phyloP scores from a whole-genome alignment of 1,140 invertebrate genomes.

The fruit fly (Drosophila melanogaster) region DNA sequence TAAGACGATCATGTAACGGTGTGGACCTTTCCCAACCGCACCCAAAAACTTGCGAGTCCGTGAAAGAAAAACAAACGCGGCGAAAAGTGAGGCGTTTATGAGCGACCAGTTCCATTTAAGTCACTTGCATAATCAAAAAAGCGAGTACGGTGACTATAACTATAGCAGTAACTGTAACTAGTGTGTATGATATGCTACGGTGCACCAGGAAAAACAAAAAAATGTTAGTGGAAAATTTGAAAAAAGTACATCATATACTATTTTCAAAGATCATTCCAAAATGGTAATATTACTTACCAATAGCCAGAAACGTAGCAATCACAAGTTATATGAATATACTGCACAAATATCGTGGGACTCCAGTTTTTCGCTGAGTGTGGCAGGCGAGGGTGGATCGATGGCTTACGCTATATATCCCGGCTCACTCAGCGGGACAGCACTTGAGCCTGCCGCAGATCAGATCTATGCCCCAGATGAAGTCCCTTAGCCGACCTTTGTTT shows the following conservation, averaged over 20 bases:
- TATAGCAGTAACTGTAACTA: conserved; percentile 13
- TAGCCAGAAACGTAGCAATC: background rate
- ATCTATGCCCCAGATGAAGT: conserved; percentile 21
- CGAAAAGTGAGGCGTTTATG: conserved; percentile 33
- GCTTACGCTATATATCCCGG: background rate
- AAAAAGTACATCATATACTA: background rate
- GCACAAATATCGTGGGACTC: background rate
- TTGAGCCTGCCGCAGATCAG: conserved; percentile 26
- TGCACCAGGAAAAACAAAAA: background rate
- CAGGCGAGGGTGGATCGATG: conserved; percentile 37
- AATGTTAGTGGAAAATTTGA: background rate
- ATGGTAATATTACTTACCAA: background rate
- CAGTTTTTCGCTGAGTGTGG: background rate
- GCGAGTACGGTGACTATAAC: conserved; percentile 4
- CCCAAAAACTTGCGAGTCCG: conserved; percentile 4
- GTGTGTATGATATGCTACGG: background rate
- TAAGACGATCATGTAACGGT: conserved; percentile 17
- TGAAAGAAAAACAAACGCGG: conserved; percentile 22
- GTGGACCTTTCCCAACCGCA: conserved; percentile 18
- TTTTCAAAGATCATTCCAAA: background rate
- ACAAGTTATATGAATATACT: background rate
- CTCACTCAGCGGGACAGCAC: conserved; percentile 38
- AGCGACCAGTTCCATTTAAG: conserved; percentile 31
- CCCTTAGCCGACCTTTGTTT: conserved; percentile 12
- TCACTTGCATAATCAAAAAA: conserved; percentile 18